These are phyloP conservation scores for Diplodus puntazzo DNA, from an alignment of 2,797 vertebrate species.

Conservation along the genomic window DNA sequence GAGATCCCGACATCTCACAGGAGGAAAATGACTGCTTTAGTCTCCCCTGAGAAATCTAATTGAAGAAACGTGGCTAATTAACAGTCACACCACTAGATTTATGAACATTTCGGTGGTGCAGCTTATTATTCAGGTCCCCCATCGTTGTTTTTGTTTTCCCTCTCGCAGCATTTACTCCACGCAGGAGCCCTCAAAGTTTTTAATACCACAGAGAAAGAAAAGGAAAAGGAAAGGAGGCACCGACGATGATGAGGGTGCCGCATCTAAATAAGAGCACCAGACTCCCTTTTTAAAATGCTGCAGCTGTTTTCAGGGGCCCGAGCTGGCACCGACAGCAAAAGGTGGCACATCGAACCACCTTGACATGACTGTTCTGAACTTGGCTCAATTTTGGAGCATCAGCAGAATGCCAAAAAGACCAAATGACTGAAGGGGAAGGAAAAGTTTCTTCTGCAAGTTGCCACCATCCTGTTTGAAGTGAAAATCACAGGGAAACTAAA, in stretches of 20 bases:
- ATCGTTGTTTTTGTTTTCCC: neutral
- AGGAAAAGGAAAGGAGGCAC: conserved; percentile 3
- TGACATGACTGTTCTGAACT: conserved; percentile 73
- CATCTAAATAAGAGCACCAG: conserved; percentile 55
- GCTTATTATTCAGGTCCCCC: neutral
- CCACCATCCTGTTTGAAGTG: neutral
- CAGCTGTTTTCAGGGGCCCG: conserved; percentile 55
- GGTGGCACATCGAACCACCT: conserved; percentile 66
- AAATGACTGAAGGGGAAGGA: conserved; percentile 41
- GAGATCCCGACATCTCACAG: neutral
- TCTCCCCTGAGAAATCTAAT: neutral
- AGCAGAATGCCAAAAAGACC: conserved; percentile 56
- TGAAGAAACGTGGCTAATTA: neutral
- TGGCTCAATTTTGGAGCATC: conserved; percentile 58
- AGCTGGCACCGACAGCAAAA: conserved; percentile 60
- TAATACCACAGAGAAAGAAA: conserved; percentile 14
- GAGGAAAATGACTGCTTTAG: neutral
- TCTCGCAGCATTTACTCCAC: conserved; percentile 15
- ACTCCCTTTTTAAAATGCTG: conserved; percentile 66
- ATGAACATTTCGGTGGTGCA: neutral
- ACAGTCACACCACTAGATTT: neutral
- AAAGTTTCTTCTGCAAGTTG: conserved; percentile 35
- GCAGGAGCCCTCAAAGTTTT: neutral
- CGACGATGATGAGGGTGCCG: conserved; percentile 35
- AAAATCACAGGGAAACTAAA: neutral